A percentile compares a stretch with the other conserved stretches of the same genome.
phyloP scores from a whole-genome alignment of 2,888 invertebrate species.

The Limnephilus lunatus region DNA sequence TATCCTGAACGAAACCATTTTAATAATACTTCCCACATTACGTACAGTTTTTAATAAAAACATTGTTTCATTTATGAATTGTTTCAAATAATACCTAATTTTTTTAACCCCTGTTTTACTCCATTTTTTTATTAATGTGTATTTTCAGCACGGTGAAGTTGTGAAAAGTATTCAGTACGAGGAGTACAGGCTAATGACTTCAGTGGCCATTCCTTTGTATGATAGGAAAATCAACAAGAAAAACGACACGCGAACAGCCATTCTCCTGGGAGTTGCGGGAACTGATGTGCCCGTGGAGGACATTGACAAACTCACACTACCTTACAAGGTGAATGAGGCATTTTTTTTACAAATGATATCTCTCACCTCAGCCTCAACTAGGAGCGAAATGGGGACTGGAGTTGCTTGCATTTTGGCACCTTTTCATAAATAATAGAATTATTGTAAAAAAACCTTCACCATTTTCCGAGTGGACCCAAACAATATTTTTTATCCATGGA shows the following conservation, averaged over 20 bases:
- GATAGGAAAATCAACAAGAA: conserved; percentile 82
- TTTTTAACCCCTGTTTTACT: background rate
- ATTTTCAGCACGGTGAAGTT: conserved; percentile 65
- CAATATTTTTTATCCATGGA: too few relatives aligned
- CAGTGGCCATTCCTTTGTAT: conserved; percentile 95
- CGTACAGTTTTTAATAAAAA: background rate
- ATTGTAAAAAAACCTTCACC: background rate
- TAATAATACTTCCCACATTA: background rate
- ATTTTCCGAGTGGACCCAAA: too few relatives aligned
- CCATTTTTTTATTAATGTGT: background rate
- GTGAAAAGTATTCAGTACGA: conserved; percentile 67
- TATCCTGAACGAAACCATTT: background rate
- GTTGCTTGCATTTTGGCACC: too few relatives aligned
- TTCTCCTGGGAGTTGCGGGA: conserved; percentile 95
- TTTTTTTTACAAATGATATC: background rate
- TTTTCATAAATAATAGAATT: background rate
- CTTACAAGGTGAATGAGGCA: conserved; percentile 84
- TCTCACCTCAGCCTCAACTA: too few relatives aligned
- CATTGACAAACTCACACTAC: conserved; percentile 91
- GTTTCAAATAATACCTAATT: background rate
- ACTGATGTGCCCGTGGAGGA: conserved; percentile 96
- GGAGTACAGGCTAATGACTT: conserved; percentile 87
- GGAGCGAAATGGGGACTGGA: too few relatives aligned
- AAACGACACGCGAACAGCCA: conserved; percentile 81
- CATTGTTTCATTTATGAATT: background rate